A percentile compares a stretch with the other conserved stretches of the same genome.
Evolutionary conservation across 2,888 invertebrate species (phyloP).

Genomic region (Caradrina kadenii): DNA sequence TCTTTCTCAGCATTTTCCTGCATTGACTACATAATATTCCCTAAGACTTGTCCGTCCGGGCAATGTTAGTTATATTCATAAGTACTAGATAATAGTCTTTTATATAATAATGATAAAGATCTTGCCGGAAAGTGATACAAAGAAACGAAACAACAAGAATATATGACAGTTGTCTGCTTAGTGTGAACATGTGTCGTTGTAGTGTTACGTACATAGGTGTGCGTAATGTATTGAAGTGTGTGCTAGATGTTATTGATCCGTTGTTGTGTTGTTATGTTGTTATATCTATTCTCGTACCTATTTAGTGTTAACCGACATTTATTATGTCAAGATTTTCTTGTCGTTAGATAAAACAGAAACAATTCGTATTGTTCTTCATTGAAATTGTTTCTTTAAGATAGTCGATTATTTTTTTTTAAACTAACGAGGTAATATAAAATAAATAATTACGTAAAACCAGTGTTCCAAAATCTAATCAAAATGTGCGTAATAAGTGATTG

Average conservation of each 20-base stretch:
- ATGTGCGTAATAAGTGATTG: constrained; percentile 16
- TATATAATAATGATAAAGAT: constrained; percentile 17
- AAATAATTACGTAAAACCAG: constrained; percentile 11
- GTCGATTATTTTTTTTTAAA: not conserved
- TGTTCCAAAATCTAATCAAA: constrained; percentile 26
- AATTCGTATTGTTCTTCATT: constrained; percentile 6
- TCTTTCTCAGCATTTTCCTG: constrained; percentile 3
- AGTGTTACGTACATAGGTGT: constrained; percentile 2
- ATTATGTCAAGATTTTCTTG: not conserved
- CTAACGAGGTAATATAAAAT: not conserved
- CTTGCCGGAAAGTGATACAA: constrained; percentile 32
- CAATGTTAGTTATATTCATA: constrained; percentile 14
- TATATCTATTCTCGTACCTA: constrained; percentile 20
- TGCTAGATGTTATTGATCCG: constrained; percentile 28
- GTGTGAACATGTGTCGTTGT: constrained; percentile 17
- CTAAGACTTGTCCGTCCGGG: not conserved
- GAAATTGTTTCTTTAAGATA: not conserved
- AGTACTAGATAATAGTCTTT: constrained; percentile 16
- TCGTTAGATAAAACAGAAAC: not conserved
- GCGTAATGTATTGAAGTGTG: constrained; percentile 1
- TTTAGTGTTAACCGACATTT: constrained; percentile 11
- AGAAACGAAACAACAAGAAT: constrained; percentile 7
- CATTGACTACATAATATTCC: constrained; percentile 2
- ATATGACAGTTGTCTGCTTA: constrained; percentile 7
- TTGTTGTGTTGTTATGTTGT: constrained; percentile 48